Conservation (phyloP, 2,113 vertebrate genomes). For the Daboia siamensis region DNA sequence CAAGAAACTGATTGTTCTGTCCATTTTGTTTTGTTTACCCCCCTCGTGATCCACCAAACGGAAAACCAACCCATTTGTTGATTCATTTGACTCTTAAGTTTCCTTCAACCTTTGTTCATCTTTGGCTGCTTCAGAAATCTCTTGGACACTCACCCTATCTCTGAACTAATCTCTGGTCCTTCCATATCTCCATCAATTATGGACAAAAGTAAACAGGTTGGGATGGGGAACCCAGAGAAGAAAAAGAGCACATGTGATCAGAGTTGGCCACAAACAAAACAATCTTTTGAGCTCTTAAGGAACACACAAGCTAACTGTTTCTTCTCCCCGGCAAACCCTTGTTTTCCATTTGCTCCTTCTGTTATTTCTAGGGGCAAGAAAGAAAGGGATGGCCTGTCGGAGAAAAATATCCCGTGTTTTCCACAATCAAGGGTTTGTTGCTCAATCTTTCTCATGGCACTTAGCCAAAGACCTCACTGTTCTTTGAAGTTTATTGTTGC, state of each 20-base stretch:
- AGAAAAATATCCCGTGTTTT: slow-evolving; percentile 32
- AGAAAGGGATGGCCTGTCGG: slow-evolving; percentile 36
- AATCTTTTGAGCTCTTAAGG: slow-evolving; percentile 39
- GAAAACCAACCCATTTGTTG: slow-evolving; percentile 88
- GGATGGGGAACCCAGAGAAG: neutral
- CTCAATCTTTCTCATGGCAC: slow-evolving; percentile 31
- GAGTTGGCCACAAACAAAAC: slow-evolving; percentile 26
- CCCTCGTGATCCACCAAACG: slow-evolving; percentile 79
- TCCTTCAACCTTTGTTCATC: slow-evolving; percentile 92
- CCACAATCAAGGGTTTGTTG: slow-evolving; percentile 38
- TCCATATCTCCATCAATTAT: slow-evolving; percentile 79
- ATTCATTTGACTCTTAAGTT: slow-evolving; percentile 94
- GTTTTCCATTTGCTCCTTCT: slow-evolving; percentile 44
- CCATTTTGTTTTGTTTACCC: slow-evolving; percentile 88
- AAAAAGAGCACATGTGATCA: slow-evolving; percentile 59
- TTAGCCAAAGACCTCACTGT: slow-evolving; percentile 58
- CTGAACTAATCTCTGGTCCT: slow-evolving; percentile 94
- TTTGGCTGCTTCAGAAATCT: slow-evolving; percentile 83
- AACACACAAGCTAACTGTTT: slow-evolving; percentile 18
- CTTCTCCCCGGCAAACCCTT: neutral
- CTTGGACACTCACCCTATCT: slow-evolving; percentile 88
- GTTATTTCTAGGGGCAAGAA: neutral
- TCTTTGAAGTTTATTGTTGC: slow-evolving; percentile 10
- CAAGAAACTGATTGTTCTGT: slow-evolving; percentile 88
- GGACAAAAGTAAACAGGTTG: slow-evolving; percentile 63